Base-by-base conservation (phyloP, 1,140 invertebrate genomes). In the Notospermus geniculatus region DNA sequence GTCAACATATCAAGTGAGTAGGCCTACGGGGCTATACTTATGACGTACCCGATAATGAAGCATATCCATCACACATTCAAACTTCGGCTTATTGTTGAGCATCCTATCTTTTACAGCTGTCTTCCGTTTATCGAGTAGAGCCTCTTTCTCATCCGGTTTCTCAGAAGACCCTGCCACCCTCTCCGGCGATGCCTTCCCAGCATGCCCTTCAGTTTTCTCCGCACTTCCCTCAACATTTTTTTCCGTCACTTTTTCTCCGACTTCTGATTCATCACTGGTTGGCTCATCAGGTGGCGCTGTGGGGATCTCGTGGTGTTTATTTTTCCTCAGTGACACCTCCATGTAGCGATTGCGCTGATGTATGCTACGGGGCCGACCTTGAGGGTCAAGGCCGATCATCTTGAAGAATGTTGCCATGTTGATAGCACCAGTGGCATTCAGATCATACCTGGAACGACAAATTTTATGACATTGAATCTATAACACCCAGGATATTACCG, bases 21-120 rank as follows among this genome's bases (percentile, higher is more conserved):
- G 11, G n/a, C n/a, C 11, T 2, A 2, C 19, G 52, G 19, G 19
- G 54, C 1, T 25, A 54, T 62, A n/a, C n/a, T n/a, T n/a, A n/a
- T n/a, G n/a, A n/a, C n/a, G n/a, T 54, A 76, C 74, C 71, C 70
- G 72, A 52, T 68, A 71, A 57, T 67, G 60, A 15, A 76, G 62
- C 50, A 65, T 68, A 45, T 76, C 72, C 13, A 76, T 64, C 25
- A 76, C 69, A 60, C 64, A 70, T 30, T 74, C 72, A 9, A 72
- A 55, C 59, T 70, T 72, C 11, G 67, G 66, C 13, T 23, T 27
- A 4, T 7, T n/a, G 9, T n/a, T 50, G n/a, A 50, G 46, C 9
- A 9, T 9, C 9, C n/a, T 50, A 4, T 27, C 4, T 50, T 50
- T 50, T n/a, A 50, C n/a, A 9, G n/a, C 25, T n/a, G 9, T 27